Base-by-base conservation (phyloP, 92 coral and sea anemone species). In the Palythoa heliodiscus region DNA sequence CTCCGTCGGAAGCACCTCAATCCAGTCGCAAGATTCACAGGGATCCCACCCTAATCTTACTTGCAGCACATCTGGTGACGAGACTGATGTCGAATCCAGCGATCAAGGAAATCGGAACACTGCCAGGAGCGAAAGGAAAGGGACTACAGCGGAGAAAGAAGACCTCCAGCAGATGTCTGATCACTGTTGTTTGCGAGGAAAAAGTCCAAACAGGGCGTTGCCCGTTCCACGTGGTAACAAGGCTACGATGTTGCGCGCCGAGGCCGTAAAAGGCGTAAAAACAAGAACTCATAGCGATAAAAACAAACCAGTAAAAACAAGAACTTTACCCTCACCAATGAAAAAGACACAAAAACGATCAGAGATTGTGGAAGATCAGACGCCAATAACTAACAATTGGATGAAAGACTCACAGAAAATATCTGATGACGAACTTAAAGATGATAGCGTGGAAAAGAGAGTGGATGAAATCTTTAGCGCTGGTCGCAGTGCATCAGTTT, bases 191-290 rank as follows among this genome's bases (percentile, higher is more conserved):
- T 13, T 76, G 70, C 25, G 91, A 70, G 76, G 87, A 23, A 70
- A 57, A 50, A 69, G 81, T 74, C 73, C 83, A 73, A 55, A 86
- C 55, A 78, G 86, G 90, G 73, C 84, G 73, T 80, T 58, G 60
- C 84, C 92, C 5, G 64, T 87, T 8, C 98, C 98, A 3, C 95
- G 98, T 23, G 95, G 88, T 0, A 94, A 94, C 83, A 94, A 94
- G 67, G 91, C 98, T 5, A 92, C 98, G 8, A 90, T 92, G 93
- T 38, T 94, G 63, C 82, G 98, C 7, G 98, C 95, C 3, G 98
- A 94, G 87, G 93, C 92, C 20, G 86, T 73, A 7, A 94, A 92
- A 76, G 88, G 87, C 48, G 79, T 86, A 15, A 80, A 80, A 80
- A 64, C 84, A 20, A 80, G 24, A 67, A 20, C 47, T 66, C 58